These are phyloP conservation scores for Ammodytes dubius DNA, from an alignment of 2,113 vertebrate species.

Conservation along the genomic window DNA sequence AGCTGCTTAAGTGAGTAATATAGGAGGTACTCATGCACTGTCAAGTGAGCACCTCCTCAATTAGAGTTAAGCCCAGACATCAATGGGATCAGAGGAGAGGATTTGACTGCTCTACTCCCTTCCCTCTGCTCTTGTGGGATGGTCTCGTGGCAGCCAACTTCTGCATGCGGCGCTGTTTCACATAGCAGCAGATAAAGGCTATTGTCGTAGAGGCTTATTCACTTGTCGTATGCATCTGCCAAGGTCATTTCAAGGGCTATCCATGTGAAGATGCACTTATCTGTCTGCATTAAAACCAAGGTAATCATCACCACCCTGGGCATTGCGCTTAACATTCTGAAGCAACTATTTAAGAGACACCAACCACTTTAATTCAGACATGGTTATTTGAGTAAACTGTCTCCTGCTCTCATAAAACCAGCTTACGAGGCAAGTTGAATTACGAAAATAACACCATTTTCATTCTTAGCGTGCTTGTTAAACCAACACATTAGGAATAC, in stretches of 20 bases:
- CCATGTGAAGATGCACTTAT: slow-evolving; percentile 24
- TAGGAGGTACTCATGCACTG: slow-evolving; percentile 46
- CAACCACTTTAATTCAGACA: slow-evolving; percentile 14
- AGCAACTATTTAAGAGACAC: slow-evolving; percentile 15
- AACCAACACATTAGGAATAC: slow-evolving; percentile 35
- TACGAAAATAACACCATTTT: slow-evolving; percentile 32
- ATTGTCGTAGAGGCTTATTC: slow-evolving; percentile 32
- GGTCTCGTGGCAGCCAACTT: slow-evolving; percentile 27
- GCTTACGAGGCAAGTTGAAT: slow-evolving; percentile 12
- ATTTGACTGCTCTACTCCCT: slow-evolving; percentile 59
- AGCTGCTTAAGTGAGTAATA: slow-evolving; percentile 67
- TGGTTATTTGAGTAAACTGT: background rate
- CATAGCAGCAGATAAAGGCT: slow-evolving; percentile 45
- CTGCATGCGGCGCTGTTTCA: slow-evolving; percentile 36
- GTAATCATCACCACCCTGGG: slow-evolving; percentile 23
- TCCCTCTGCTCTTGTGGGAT: slow-evolving; percentile 16
- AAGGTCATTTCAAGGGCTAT: slow-evolving; percentile 50
- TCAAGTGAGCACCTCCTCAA: slow-evolving; percentile 71
- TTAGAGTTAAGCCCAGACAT: slow-evolving; percentile 75
- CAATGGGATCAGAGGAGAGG: slow-evolving; percentile 68
- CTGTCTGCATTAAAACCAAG: slow-evolving; percentile 24
- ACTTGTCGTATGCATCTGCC: slow-evolving; percentile 31
- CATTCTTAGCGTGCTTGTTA: slow-evolving; percentile 25
- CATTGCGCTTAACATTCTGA: slow-evolving; percentile 27
- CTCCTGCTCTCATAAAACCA: slow-evolving; percentile 20